These are phyloP conservation scores for Microcebus tavaratra DNA, from an alignment of 2,113 vertebrate genomes.

Conservation along the genomic window DNA sequence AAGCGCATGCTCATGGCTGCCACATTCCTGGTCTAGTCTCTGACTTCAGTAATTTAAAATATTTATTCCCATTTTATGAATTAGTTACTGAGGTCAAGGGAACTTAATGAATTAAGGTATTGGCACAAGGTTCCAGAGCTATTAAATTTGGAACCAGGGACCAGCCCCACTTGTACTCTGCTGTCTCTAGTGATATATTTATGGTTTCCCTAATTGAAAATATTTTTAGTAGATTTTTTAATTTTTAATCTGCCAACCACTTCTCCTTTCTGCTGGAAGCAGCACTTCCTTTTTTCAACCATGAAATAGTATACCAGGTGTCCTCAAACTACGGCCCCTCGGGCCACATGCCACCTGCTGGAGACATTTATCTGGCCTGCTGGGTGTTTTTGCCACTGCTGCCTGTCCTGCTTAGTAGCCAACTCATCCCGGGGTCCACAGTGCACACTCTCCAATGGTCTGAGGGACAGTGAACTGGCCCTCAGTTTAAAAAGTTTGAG, in stretches of 20 bases:
- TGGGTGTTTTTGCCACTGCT: too few relatives aligned
- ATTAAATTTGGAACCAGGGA: constrained; percentile 63
- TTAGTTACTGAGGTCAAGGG: constrained; percentile 56
- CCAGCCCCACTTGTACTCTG: neutral
- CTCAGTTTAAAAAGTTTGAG: too few relatives aligned
- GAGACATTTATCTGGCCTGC: too few relatives aligned
- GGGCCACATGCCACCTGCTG: too few relatives aligned
- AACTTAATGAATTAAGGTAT: constrained; percentile 24
- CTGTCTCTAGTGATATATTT: constrained; percentile 1
- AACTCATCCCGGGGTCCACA: too few relatives aligned
- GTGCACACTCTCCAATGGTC: too few relatives aligned
- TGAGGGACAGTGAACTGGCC: too few relatives aligned
- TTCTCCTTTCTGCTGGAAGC: constrained; percentile 14
- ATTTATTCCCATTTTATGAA: constrained; percentile 55
- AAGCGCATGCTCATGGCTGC: neutral
- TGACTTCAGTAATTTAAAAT: constrained; percentile 48
- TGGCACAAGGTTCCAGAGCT: neutral
- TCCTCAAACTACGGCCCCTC: too few relatives aligned
- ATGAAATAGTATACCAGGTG: neutral
- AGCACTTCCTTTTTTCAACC: constrained; percentile 27
- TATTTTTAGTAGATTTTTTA: constrained; percentile 42
- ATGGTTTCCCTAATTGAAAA: constrained; percentile 34
- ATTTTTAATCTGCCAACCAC: constrained; percentile 35
- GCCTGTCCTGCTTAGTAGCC: too few relatives aligned
- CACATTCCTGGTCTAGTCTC: neutral